Conservation (phyloP, 2,113 vertebrate genomes). For the Telmatochromis sp. region DNA sequence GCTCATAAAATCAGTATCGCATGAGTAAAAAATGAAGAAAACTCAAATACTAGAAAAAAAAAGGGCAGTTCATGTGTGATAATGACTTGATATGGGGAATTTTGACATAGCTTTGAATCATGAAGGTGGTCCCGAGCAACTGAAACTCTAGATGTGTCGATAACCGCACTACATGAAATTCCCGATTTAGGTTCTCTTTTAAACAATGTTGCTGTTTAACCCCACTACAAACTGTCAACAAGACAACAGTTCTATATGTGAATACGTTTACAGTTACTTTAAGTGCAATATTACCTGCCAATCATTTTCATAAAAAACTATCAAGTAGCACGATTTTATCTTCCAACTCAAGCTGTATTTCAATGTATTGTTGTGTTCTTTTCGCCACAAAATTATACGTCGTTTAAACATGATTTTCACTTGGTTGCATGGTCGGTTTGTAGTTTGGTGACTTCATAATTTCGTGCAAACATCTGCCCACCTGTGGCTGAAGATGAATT, state of each 20-base stretch:
- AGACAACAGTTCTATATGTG: not conserved
- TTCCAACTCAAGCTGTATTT: not conserved
- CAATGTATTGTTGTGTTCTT: not conserved
- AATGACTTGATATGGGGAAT: not conserved
- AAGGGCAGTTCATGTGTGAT: not conserved
- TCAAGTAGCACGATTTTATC: not conserved
- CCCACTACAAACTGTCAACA: not conserved
- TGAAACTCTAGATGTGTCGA: not conserved
- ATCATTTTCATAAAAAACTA: not conserved
- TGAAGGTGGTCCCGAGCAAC: not conserved
- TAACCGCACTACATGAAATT: not conserved
- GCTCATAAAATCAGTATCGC: not conserved
- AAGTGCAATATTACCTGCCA: not conserved
- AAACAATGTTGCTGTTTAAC: not conserved
- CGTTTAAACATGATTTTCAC: not conserved
- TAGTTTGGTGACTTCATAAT: not conserved
- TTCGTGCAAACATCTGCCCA: not conserved
- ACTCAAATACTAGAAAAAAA: not conserved
- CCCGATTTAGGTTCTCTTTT: not conserved
- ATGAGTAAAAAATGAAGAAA: not conserved
- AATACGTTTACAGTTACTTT: not conserved
- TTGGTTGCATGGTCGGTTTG: not conserved
- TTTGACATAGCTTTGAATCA: not conserved
- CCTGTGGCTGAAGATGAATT: not conserved
- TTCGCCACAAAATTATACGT: rapidly evolving